Evolutionary conservation across 2,797 vertebrate species (phyloP), one percentile per base, ranked within the genome.

Genomic region (Heteromormyrus szaboi): DNA sequence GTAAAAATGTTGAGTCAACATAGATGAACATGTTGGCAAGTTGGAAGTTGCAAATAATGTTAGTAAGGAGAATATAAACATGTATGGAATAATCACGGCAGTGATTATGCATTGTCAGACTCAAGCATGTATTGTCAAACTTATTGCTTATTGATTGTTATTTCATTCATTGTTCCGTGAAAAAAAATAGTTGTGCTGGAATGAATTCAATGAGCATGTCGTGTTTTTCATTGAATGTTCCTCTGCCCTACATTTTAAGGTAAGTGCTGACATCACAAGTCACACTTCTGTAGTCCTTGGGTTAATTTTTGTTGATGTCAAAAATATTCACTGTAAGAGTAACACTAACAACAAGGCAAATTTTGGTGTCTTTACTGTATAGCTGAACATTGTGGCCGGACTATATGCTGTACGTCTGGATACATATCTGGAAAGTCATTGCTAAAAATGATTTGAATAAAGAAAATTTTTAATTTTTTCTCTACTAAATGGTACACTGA

Each of bases 261-360:
- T 79, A 89, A 90, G 90, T 90, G 85, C 91, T 89, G 11, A 93
- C 89, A 89, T 92, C 93, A 93, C 90, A 88, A 92, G 90, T 92
- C 14, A 79, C 37, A 79, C 72, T 3, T 79, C 6, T 41, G 72
- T 41, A 79, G 19, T 79, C 41, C 17, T n/a, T 79, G 9, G 19
- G 33, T 79, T 44, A 79, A 59, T 92, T 37, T 56, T 90, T 90
- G 91, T 89, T 91, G 92, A 92, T 92, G 92, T 92, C 91, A 91
- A 92, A 93, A 93, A 95, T 59, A 95, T 95, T 96, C 94, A 96
- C n/a, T 14, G 89, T 8, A 85, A 33, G 22, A 59, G 54, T 19
- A 11, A 19, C 9, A 86, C 59, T 91, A 89, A 87, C 90, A 91
- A 88, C 90, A 88, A 91, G 90, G 86, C 87, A 29, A 81, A 91